Conservation (phyloP, 2,113 vertebrate genomes). For the Paracanthobrama guichenoti region DNA sequence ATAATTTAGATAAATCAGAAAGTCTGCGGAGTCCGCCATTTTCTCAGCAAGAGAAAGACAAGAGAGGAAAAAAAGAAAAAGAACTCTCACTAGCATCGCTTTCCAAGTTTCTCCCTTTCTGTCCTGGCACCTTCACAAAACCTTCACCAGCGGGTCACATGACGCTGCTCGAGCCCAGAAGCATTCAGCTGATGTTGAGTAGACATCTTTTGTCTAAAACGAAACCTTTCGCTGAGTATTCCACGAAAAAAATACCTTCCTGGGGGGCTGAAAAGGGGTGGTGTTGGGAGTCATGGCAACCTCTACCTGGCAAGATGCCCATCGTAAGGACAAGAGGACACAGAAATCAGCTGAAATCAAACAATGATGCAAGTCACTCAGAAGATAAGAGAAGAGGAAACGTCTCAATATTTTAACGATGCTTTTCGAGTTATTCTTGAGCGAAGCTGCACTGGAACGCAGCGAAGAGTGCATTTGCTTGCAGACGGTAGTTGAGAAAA, state of each 20-base stretch:
- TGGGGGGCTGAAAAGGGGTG: conserved; percentile 59
- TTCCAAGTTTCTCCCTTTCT: conserved; percentile 74
- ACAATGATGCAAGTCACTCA: conserved; percentile 15
- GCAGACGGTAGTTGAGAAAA: conserved; percentile 38
- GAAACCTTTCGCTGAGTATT: conserved; percentile 86
- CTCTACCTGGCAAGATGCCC: conserved; percentile 92
- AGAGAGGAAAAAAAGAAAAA: conserved; percentile 63
- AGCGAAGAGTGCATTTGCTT: neutral
- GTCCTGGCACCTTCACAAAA: conserved; percentile 85
- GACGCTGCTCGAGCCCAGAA: conserved; percentile 85
- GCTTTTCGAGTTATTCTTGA: conserved; percentile 20
- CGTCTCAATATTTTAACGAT: neutral
- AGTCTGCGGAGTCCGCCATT: conserved; percentile 89
- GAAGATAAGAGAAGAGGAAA: neutral
- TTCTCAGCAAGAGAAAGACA: conserved; percentile 79
- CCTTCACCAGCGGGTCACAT: conserved; percentile 88
- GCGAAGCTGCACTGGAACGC: conserved; percentile 6
- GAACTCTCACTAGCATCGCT: conserved; percentile 70
- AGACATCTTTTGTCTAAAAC: conserved; percentile 97
- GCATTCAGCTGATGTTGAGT: conserved; percentile 92
- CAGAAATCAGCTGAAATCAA: conserved; percentile 48
- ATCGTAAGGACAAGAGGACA: conserved; percentile 82
- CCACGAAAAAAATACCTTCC: conserved; percentile 86
- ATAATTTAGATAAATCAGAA: conserved; percentile 80
- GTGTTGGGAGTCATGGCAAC: conserved; percentile 95